Conservation (phyloP, 2,113 vertebrate species). For the Oncorhynchus kisutch region DNA sequence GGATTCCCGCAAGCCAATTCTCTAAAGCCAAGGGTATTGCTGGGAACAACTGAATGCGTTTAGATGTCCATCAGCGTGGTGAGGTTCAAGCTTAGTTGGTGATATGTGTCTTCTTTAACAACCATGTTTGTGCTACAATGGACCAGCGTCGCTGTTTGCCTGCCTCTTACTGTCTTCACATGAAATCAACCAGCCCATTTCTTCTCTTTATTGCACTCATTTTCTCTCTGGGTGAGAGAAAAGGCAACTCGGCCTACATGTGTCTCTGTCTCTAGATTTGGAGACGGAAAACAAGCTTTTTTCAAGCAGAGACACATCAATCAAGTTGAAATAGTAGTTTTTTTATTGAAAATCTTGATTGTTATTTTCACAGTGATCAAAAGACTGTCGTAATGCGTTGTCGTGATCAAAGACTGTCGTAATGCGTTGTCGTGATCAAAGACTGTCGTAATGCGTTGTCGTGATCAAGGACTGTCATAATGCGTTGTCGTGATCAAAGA, state of each 20-base stretch:
- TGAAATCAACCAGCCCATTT: conserved; percentile 39
- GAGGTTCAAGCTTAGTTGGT: no score
- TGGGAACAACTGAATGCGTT: background rate
- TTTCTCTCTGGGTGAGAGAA: conserved; percentile 7
- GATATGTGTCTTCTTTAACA: conserved; percentile 23
- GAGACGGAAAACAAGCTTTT: conserved; percentile 2
- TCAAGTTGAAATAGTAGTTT: background rate
- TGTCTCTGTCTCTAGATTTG: background rate
- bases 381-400: no score
- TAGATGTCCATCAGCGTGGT: no score
- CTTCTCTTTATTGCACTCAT: conserved; percentile 16
- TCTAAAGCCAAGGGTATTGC: background rate
- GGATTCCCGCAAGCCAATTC: background rate
- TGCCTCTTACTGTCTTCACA: conserved; percentile 26
- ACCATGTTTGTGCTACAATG: conserved; percentile 35
- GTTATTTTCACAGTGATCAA: no score
- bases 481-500: no score
- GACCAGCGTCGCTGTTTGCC: conserved; percentile 11
- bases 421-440: no score
- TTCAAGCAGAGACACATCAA: background rate
- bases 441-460: no score
- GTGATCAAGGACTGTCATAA: no score
- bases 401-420: no score
- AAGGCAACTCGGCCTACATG: background rate
- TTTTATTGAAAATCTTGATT: no score